These are phyloP conservation scores for Dexiosoma caninum DNA, from an alignment of 2,888 invertebrate species.

Conservation along the genomic window DNA sequence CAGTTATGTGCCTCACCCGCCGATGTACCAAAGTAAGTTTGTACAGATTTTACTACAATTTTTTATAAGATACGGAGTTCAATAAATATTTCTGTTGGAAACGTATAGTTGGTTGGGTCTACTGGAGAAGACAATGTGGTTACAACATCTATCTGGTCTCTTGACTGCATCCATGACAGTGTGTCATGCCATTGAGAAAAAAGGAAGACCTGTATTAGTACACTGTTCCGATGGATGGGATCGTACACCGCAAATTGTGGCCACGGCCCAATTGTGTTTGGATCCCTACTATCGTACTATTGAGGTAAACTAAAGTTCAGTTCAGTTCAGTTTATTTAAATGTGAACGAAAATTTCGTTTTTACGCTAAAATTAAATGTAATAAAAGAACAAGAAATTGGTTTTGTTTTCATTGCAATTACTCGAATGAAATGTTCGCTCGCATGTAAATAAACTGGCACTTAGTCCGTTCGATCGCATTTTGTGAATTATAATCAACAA, in stretches of 20 bases:
- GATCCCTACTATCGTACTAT: constrained; percentile 97
- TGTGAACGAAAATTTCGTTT: too few relatives aligned
- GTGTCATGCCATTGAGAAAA: constrained; percentile 87
- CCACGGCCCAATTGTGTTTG: constrained; percentile 92
- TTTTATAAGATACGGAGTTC: background rate
- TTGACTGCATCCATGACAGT: constrained; percentile 89
- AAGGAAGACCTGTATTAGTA: constrained; percentile 93
- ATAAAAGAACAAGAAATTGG: too few relatives aligned
- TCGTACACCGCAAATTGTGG: constrained; percentile 97
- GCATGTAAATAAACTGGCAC: too few relatives aligned
- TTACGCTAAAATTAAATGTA: too few relatives aligned
- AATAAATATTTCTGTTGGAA: too few relatives aligned
- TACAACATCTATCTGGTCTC: constrained; percentile 91
- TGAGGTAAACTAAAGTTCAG: constrained; percentile 83
- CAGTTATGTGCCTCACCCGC: constrained; percentile 87
- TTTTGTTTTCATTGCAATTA: too few relatives aligned
- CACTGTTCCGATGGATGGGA: constrained; percentile 99
- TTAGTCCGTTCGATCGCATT: too few relatives aligned
- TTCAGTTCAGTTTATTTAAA: too few relatives aligned
- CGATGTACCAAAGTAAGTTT: constrained; percentile 87
- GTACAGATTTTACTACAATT: background rate
- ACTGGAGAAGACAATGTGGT: constrained; percentile 94
- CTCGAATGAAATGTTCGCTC: too few relatives aligned
- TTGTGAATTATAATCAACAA: too few relatives aligned
- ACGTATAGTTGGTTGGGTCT: constrained; percentile 90